phyloP scores from a whole-genome alignment of 1,140 invertebrate genomes.

The Myzus persicae region DNA sequence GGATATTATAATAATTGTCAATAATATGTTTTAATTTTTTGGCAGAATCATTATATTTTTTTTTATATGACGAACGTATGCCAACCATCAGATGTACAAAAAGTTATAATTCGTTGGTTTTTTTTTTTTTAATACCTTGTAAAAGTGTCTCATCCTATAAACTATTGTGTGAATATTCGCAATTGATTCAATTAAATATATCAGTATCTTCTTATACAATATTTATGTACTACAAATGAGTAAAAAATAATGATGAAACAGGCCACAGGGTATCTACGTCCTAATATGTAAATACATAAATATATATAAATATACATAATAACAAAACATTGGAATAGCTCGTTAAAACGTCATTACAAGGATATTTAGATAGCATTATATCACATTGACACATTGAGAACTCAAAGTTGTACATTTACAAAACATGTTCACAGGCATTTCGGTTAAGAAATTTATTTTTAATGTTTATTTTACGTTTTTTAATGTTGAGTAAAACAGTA shows the following conservation, averaged over 20 bases:
- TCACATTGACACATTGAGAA: background rate
- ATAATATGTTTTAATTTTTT: too few relatives aligned
- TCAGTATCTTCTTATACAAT: background rate
- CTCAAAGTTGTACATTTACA: background rate
- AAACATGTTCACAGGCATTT: background rate
- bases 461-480: background rate
- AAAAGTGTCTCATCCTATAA: background rate
- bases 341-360: background rate
- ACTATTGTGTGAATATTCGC: background rate
- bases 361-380: slow-evolving; percentile 19
- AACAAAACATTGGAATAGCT: background rate
- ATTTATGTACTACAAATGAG: background rate
- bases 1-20: too few relatives aligned
- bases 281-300: too few relatives aligned
- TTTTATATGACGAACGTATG: too few relatives aligned
- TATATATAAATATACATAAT: background rate
- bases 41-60: too few relatives aligned
- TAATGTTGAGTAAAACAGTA: background rate
- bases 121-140: too few relatives aligned
- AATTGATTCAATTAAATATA: background rate
- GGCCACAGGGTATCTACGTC: too few relatives aligned
- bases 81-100: too few relatives aligned
- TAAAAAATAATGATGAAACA: background rate
- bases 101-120: too few relatives aligned
- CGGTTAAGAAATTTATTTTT: background rate